Base-by-base conservation (phyloP, 2,888 invertebrate species). In the Aelia acuminata region DNA sequence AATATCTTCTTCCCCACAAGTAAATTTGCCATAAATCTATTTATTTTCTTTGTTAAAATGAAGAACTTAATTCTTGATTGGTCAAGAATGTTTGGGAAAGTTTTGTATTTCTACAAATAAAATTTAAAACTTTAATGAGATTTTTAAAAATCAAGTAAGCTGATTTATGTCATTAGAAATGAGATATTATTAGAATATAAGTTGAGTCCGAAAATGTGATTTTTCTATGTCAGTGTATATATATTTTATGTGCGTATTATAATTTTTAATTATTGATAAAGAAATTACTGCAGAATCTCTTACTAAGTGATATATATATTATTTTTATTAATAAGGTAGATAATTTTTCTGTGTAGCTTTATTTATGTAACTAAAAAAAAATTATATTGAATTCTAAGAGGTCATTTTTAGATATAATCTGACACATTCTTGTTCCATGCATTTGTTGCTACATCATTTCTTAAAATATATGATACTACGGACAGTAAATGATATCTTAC, bases 201-300 rank as follows among this genome's bases (percentile, higher is more conserved):
- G 43, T 80, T 22, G 43, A 80, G 80, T 80, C 80, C 43, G 80
- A 80, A 80, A 80, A 80, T 80, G 80, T 80, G 80, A 80, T 80
- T 80, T 75, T 80, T 80, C 39, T 80, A 80, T 80, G 80, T 80
- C 39, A 43, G 22, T 80, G 39, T 80, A 43, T 80, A 80, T 80
- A 80, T 80, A 80, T 80, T 43, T 80, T 80, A 43, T 80, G 22
- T 39, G 8, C 31, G n/a, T 80, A 80, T 43, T 80, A 43, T 80
- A 43, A n/a, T 39, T 75, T 75, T 80, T 43, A 80, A 80, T 13
- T 80, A 80, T 75, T 4, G 35, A 39, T 39, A 20, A 75, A 80
- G n/a, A 43, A 43, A 43, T 80, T 43, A 43, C 31, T 43, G 31
- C 39, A 80, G 80, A 80, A 80, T 80, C 80, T 80, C 80, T 31